Conservation (phyloP, 1,140 invertebrate genomes). For the Leptinotarsa undecemlineata region DNA sequence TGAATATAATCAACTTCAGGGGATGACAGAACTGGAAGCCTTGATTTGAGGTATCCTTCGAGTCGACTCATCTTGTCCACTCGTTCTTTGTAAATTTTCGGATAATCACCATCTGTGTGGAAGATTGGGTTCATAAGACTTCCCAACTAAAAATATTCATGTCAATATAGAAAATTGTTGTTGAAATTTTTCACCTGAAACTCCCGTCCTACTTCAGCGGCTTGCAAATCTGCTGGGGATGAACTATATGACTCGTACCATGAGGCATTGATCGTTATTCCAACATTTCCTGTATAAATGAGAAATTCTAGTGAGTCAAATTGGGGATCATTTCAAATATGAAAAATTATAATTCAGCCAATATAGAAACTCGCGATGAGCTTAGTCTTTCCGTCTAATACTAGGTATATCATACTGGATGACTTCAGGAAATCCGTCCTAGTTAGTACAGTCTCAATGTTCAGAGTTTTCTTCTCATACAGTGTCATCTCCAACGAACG, state of each 20-base stretch:
- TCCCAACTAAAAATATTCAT: constrained; percentile 56
- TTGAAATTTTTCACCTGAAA: constrained; percentile 41
- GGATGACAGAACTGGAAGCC: constrained; percentile 63
- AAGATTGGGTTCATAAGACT: constrained; percentile 68
- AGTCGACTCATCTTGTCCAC: constrained; percentile 59
- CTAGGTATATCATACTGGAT: too few species aligned
- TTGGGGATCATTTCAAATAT: too few species aligned
- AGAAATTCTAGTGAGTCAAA: not conserved
- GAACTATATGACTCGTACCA: constrained; percentile 57
- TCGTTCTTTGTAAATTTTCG: constrained; percentile 58
- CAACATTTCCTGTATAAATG: constrained; percentile 53
- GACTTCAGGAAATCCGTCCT: too few species aligned
- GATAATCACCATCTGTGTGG: constrained; percentile 64
- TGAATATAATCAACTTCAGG: constrained; percentile 50
- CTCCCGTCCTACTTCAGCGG: constrained; percentile 57
- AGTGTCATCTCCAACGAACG: too few species aligned
- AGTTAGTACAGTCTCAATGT: too few species aligned
- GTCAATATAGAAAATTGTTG: too few species aligned
- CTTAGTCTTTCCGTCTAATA: too few species aligned
- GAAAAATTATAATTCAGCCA: too few species aligned
- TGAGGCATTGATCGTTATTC: constrained; percentile 57
- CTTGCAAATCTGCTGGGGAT: constrained; percentile 53
- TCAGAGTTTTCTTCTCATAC: too few species aligned
- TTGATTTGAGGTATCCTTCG: constrained; percentile 59
- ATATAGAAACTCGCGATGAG: too few species aligned